Percentiles rank a stretch among this genome's conserved stretches.
Evolutionary conservation across 2,113 vertebrate species (phyloP).

Genomic region (Odontesthes bonariensis): DNA sequence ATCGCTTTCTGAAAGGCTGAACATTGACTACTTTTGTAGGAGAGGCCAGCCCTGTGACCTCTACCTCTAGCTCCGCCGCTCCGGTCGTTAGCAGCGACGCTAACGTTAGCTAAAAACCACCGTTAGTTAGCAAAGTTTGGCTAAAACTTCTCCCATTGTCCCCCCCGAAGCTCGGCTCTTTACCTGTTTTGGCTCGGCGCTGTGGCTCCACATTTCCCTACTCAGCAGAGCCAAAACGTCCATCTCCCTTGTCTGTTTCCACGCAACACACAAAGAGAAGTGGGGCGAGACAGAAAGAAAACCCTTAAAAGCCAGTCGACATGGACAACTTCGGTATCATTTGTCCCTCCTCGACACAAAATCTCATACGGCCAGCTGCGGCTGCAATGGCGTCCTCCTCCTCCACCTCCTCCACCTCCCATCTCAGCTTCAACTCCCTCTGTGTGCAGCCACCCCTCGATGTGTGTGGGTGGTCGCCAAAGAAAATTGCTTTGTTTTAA

Average conservation of each 20-base stretch:
- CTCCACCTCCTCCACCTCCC: slow-evolving; percentile 20
- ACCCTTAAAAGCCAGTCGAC: not conserved
- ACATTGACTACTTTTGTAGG: not conserved
- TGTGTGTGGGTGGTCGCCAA: slow-evolving; percentile 77
- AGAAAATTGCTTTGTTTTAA: slow-evolving; percentile 6
- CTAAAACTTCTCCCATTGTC: slow-evolving; percentile 74
- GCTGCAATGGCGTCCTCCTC: slow-evolving; percentile 78
- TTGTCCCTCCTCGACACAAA: slow-evolving; percentile 22
- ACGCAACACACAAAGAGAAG: not conserved
- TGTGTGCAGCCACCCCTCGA: slow-evolving; percentile 41
- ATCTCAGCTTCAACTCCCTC: slow-evolving; percentile 37
- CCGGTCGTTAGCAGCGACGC: not conserved
- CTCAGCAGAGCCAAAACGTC: not conserved
- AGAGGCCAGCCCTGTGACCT: not conserved
- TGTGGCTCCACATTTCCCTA: slow-evolving; percentile 37
- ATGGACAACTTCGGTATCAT: slow-evolving; percentile 13
- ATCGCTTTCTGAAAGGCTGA: not conserved
- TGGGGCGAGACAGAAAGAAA: not conserved
- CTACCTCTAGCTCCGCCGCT: not conserved
- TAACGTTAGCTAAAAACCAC: slow-evolving; percentile 36
- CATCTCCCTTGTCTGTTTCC: slow-evolving; percentile 29
- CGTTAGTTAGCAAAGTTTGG: slow-evolving; percentile 63
- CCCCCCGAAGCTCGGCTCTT: slow-evolving; percentile 18
- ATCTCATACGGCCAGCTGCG: slow-evolving; percentile 63
- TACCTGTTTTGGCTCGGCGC: slow-evolving; percentile 61